A percentile compares a stretch with the other conserved stretches of the same genome.
These are phyloP conservation scores for Heliocidaris tuberculata DNA, from an alignment of 35 echinoderm and acorn worm genomes.

Conservation along the genomic window DNA sequence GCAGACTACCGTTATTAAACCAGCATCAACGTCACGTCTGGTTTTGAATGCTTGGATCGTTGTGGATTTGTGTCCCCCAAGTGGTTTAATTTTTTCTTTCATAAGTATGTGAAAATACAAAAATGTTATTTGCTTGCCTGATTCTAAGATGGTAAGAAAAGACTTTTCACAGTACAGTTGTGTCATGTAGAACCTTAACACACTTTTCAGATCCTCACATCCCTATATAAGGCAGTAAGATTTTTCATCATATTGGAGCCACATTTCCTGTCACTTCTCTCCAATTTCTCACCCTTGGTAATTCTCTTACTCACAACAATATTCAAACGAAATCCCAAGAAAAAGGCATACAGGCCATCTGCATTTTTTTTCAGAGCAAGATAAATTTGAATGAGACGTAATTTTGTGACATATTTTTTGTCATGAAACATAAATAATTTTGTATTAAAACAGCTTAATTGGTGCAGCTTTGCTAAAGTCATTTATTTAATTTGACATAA, in stretches of 20 bases:
- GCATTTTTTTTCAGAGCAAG: not conserved
- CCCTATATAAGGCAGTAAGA: not conserved
- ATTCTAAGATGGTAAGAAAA: too few species aligned
- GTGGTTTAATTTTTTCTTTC: not conserved
- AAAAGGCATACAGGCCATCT: not conserved
- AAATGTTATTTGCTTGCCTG: too few species aligned
- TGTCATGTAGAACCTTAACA: not conserved
- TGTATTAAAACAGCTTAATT: too few species aligned
- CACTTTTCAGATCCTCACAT: not conserved
- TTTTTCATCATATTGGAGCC: not conserved
- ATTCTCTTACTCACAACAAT: not conserved
- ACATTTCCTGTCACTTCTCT: not conserved
- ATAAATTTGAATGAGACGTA: not conserved
- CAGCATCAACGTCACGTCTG: not conserved
- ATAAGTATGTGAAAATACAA: not conserved
- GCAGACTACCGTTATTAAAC: not conserved
- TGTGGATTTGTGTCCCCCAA: not conserved
- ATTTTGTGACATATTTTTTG: too few species aligned
- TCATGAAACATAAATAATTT: too few species aligned
- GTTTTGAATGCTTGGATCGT: not conserved
- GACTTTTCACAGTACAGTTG: too few species aligned
- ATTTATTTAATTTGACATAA: too few species aligned
- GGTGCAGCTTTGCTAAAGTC: too few species aligned
- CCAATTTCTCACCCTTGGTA: not conserved
- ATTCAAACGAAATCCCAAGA: not conserved